A percentile compares a stretch with the other conserved stretches of the same genome.
Evolutionary conservation across 2,113 vertebrate species (phyloP).

Genomic region (Oryzias melastigma): DNA sequence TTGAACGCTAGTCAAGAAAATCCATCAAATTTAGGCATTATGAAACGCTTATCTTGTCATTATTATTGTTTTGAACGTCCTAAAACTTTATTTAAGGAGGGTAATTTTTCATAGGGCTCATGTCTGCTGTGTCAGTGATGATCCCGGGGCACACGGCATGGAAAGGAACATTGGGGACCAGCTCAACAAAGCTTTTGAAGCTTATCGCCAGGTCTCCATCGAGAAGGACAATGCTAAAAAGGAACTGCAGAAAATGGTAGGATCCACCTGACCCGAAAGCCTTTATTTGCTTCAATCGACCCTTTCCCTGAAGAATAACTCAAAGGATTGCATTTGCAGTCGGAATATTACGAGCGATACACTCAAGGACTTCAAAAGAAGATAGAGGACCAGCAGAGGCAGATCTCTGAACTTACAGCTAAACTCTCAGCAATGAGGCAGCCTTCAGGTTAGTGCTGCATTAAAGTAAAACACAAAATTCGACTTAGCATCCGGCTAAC

Average conservation of each 20-base stretch:
- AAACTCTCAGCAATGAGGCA: slow-evolving; percentile 67
- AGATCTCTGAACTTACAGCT: slow-evolving; percentile 82
- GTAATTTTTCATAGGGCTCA: slow-evolving; percentile 57
- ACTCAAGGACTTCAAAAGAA: slow-evolving; percentile 87
- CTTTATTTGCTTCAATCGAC: too few species aligned
- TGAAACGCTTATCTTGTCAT: too few species aligned
- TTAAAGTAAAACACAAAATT: too few species aligned
- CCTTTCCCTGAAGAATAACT: slow-evolving; percentile 19
- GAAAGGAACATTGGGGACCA: slow-evolving; percentile 96
- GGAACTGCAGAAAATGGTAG: slow-evolving; percentile 89
- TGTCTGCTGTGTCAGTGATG: slow-evolving; percentile 86
- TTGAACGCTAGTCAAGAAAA: too few species aligned
- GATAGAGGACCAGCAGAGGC: slow-evolving; percentile 85
- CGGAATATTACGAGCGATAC: slow-evolving; percentile 87
- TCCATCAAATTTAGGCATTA: too few species aligned
- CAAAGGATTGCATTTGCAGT: slow-evolving; percentile 74
- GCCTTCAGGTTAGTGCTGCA: slow-evolving; percentile 67
- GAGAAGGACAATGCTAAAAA: slow-evolving; percentile 89
- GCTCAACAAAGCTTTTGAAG: slow-evolving; percentile 98
- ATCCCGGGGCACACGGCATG: slow-evolving; percentile 87
- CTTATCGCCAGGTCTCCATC: slow-evolving; percentile 91
- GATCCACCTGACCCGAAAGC: too few species aligned
- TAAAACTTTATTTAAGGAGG: background rate
- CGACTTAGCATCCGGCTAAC: too few species aligned
- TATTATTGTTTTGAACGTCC: too few species aligned